Evolutionary conservation across 2,113 vertebrate genomes (phyloP).

Genomic region (Peromyscus maniculatus): DNA sequence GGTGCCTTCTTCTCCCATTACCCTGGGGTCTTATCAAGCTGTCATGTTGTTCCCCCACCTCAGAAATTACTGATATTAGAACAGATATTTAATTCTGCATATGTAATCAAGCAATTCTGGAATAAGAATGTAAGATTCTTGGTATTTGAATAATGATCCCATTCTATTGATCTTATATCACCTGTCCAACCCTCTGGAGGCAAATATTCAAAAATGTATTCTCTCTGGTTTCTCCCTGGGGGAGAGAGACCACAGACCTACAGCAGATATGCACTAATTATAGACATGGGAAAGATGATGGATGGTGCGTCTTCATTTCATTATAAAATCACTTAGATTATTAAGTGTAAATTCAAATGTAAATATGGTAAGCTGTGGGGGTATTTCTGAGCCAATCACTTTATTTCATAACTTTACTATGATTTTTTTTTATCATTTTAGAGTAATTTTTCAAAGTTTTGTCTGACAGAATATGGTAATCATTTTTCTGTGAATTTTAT

Average conservation of each 20-base stretch:
- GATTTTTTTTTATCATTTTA: not conserved
- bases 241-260: slow-evolving; percentile 36
- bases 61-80: slow-evolving; percentile 33
- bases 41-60: not conserved
- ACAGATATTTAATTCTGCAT: slow-evolving; percentile 11
- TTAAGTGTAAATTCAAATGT: slow-evolving; percentile 2
- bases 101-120: not conserved
- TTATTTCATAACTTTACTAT: not conserved
- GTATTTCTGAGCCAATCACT: not conserved
- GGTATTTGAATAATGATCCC: not conserved
- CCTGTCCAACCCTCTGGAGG: not conserved
- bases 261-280: slow-evolving; percentile 45
- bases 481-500: not conserved
- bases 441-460: slow-evolving; percentile 12
- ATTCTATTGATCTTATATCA: slow-evolving; percentile 17
- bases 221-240: not conserved
- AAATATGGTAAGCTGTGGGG: not conserved
- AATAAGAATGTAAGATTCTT: not conserved
- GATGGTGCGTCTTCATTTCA: not conserved
- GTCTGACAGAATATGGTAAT: not conserved
- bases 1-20: not conserved
- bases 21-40: not conserved
- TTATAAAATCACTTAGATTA: slow-evolving; percentile 22
- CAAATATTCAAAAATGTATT: not conserved
- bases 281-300: slow-evolving; percentile 70